Evolutionary conservation across 1,140 invertebrate genomes (phyloP), one percentile per base, ranked within the genome.

Genomic region (Tetramorium alpestre): DNA sequence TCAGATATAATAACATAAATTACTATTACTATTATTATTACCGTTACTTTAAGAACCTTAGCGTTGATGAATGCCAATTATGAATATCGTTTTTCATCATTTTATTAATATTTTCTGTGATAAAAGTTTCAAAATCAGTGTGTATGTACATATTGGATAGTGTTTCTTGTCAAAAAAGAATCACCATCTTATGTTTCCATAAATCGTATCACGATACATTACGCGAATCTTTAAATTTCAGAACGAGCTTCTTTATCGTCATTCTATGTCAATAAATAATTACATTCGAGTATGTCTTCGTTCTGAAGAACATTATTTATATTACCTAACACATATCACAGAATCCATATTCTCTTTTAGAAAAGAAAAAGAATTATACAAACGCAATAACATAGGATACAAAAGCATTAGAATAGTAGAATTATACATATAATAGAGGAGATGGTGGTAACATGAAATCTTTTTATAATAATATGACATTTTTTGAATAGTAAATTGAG

Each of bases 301-400:
- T 38, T 87, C 25, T 90, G 87, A 92, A 89, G 89, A 88, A 89
- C 85, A 88, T 91, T 87, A 88, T 92, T 92, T 90, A 91, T 91
- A 91, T 94, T 93, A 95, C 84, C 90, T 93, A 94, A 95, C 94
- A 94, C 94, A 94, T 95, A 95, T 95, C 94, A 95, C 94, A 95
- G 94, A 94, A 94, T 94, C 92, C 92, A 92, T 94, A 93, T 94
- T 87, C 82, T 89, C 86, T 78, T 92, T 91, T 88, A 82, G 64
- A 87, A 87, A 87, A 64, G 25, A 28, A 85, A 69, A 70, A 75
- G 22, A 78, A 86, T 86, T 84, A 47, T 73, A 84, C 41, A 84
- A 73, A 84, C 54, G 80, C 54, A 77, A 65, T 56, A 65, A 49
- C 44, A 85, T 33, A 60, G 38, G 16, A 84, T 84, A 75, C 25